phyloP scores from a whole-genome alignment of 2,113 vertebrate genomes.

The Penelope pileata region DNA sequence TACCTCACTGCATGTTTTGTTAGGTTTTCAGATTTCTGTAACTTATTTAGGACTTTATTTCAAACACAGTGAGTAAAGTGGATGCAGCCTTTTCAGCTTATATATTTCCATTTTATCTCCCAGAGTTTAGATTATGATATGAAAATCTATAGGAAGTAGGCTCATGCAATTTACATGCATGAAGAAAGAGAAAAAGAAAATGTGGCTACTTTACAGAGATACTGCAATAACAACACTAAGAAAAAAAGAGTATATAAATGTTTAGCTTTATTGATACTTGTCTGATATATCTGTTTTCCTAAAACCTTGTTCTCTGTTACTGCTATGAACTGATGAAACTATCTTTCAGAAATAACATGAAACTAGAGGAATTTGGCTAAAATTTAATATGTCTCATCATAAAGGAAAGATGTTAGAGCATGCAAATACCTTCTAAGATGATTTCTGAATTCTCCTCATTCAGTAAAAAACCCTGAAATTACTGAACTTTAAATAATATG shows the following conservation, averaged over 20 bases:
- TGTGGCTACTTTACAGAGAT: background rate
- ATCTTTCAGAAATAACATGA: background rate
- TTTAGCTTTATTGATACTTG: background rate
- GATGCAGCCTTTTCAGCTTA: conserved; percentile 2
- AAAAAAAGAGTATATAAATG: background rate
- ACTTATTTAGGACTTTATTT: conserved; percentile 34
- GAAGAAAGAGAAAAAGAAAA: background rate
- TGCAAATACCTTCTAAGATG: background rate
- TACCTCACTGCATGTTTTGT: conserved; percentile 29
- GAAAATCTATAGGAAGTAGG: background rate
- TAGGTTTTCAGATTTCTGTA: conserved; percentile 27
- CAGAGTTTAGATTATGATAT: conserved; percentile 9
- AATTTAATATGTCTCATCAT: background rate
- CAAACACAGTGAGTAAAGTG: background rate
- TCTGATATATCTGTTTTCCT: background rate
- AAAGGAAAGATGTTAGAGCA: background rate
- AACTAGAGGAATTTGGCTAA: background rate
- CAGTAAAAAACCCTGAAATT: background rate
- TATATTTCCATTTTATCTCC: background rate
- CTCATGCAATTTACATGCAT: background rate
- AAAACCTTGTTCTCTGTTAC: background rate
- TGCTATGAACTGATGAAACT: background rate
- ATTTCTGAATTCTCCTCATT: background rate
- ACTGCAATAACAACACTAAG: background rate
- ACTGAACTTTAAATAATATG: background rate